Base-by-base conservation (phyloP, 2,888 invertebrate species). In the Crocallis elinguaria region DNA sequence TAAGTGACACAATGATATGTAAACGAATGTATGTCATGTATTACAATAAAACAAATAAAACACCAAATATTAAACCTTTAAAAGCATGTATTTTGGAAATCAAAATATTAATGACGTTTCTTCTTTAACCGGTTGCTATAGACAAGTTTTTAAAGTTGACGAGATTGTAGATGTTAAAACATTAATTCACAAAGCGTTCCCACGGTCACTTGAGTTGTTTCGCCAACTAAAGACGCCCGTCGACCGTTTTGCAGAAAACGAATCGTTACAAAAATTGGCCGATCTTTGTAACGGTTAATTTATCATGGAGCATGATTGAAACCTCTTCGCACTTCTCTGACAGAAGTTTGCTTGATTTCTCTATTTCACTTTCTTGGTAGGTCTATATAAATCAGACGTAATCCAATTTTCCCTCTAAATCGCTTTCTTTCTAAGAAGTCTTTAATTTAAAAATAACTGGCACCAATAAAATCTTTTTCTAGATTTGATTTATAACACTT, bases 161-260 rank as follows among this genome's bases (percentile, higher is more conserved):
- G 29, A 11, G 2, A 27, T 27, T 27, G 4, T n/a, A 27, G 12
- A 29, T 12, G 21, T n/a, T n/a, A n/a, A n/a, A n/a, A n/a, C n/a
- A n/a, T n/a, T n/a, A n/a, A n/a, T n/a, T n/a, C n/a, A n/a, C n/a
- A n/a, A n/a, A n/a, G n/a, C n/a, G n/a, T 62, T 62, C 59, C 57
- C 56, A 70, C 60, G 57, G 62, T n/a, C 19, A 8, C 11, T 43
- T 5, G 21, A 49, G 14, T 41, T 11, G 43, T 58, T 63, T 65
- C 49, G 37, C 50, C 56, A 60, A 57, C 37, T 33, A 42, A 64
- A 64, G 59, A 56, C 37, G 9, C 17, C 41, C 17, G 12, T 19
- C n/a, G 17, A 17, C 25, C 11, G 13, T 46, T 42, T 53, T 42
- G 33, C 38, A 12, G 17, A 19, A 38, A 19, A 43, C 27, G 32